Conservation (phyloP, 2,797 vertebrate species). For the Sebastes matsubarae region DNA sequence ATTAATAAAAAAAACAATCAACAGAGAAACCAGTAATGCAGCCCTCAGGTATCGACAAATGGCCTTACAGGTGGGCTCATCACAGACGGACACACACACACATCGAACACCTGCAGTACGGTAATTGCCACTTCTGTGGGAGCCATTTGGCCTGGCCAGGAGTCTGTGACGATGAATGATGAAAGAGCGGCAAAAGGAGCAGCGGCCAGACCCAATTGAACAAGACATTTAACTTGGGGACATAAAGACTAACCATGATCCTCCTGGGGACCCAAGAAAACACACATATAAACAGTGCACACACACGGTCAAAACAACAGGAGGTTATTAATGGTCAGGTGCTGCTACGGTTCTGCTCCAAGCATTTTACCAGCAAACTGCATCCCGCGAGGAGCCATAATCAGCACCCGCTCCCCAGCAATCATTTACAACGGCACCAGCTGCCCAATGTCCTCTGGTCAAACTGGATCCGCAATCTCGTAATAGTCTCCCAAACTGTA, state of each 20-base stretch:
- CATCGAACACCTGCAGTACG: neutral
- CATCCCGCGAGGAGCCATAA: constrained; percentile 64
- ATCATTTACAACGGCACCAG: constrained; percentile 66
- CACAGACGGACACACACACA: neutral
- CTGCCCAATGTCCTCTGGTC: constrained; percentile 66
- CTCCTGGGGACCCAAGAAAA: constrained; percentile 54
- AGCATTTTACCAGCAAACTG: constrained; percentile 62
- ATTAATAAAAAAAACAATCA: neutral
- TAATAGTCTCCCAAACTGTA: constrained; percentile 60
- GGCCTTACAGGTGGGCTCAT: neutral
- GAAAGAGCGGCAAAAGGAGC: neutral
- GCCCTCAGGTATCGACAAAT: neutral
- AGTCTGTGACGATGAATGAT: constrained; percentile 35
- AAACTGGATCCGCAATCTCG: constrained; percentile 57
- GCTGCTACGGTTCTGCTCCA: constrained; percentile 49
- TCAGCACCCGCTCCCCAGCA: constrained; percentile 51
- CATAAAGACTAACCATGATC: constrained; percentile 48
- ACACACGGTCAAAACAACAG: constrained; percentile 60
- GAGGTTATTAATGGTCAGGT: constrained; percentile 71
- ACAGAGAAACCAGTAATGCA: neutral
- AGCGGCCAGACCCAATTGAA: constrained; percentile 31
- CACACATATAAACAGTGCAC: constrained; percentile 36
- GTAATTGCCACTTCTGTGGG: neutral
- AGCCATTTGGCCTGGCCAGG: neutral
- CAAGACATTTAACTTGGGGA: constrained; percentile 48